Percentiles rank a stretch among this genome's conserved stretches.
Evolutionary conservation across 2,797 vertebrate species (phyloP).

Genomic region (Pampus argenteus): DNA sequence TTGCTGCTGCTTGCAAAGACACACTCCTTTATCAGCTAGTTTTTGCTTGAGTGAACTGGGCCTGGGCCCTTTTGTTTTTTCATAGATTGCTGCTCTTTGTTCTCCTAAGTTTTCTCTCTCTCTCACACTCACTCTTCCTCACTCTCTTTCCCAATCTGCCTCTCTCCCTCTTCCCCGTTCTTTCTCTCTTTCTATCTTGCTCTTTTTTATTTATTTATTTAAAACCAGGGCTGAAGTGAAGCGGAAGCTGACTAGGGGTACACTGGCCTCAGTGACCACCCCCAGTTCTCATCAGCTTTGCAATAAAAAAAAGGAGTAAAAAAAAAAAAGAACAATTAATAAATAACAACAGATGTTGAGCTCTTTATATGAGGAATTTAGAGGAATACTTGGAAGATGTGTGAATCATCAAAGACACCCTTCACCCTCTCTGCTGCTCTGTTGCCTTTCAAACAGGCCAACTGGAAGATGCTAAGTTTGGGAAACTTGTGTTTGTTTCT

Average conservation of each 20-base stretch:
- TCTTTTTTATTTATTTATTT: slow-evolving; percentile 34
- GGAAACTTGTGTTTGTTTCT: slow-evolving; percentile 73
- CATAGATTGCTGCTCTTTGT: slow-evolving; percentile 94
- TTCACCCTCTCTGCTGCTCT: slow-evolving; percentile 39
- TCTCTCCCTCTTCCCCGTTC: slow-evolving; percentile 25
- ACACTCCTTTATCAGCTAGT: slow-evolving; percentile 92
- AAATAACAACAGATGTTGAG: slow-evolving; percentile 76
- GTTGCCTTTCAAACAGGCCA: slow-evolving; percentile 59
- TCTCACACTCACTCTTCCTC: slow-evolving; percentile 35
- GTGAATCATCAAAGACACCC: slow-evolving; percentile 70
- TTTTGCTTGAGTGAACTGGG: slow-evolving; percentile 93
- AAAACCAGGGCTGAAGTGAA: slow-evolving; percentile 79
- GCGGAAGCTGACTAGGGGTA: slow-evolving; percentile 75
- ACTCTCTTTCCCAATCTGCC: slow-evolving; percentile 31
- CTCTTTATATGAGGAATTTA: slow-evolving; percentile 62
- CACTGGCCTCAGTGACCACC: slow-evolving; percentile 56
- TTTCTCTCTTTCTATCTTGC: slow-evolving; percentile 33
- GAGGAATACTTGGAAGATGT: slow-evolving; percentile 56
- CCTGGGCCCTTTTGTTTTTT: slow-evolving; percentile 92
- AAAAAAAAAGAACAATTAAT: slow-evolving; percentile 56
- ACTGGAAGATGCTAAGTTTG: slow-evolving; percentile 70
- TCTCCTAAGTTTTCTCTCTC: slow-evolving; percentile 79
- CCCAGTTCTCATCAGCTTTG: slow-evolving; percentile 25
- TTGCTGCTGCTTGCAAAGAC: slow-evolving; percentile 91
- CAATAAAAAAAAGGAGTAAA: slow-evolving; percentile 26